Evolutionary conservation across 1,140 invertebrate species (phyloP).

Genomic region (Apis laboriosa): DNA sequence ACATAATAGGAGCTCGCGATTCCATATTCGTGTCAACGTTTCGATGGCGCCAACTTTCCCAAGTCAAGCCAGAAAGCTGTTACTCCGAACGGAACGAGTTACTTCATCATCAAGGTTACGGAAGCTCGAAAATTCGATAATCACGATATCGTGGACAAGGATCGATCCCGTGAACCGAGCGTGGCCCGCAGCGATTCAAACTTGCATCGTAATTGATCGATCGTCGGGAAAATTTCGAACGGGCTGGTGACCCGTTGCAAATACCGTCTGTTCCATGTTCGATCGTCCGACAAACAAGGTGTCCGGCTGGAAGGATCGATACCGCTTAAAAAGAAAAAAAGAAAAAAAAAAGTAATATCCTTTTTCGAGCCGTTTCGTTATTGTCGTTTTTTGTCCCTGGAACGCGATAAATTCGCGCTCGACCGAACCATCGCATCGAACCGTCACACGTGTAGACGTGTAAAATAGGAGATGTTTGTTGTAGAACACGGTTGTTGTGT

Average conservation of each 20-base stretch:
- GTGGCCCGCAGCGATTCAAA: background rate
- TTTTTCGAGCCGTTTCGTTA: background rate
- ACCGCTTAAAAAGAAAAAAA: background rate
- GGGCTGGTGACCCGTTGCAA: background rate
- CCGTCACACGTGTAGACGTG: conserved; percentile 2
- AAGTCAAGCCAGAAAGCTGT: background rate
- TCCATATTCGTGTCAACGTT: no score
- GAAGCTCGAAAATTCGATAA: background rate
- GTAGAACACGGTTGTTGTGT: background rate
- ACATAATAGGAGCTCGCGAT: no score
- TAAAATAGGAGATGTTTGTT: background rate
- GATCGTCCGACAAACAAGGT: background rate
- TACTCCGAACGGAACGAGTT: background rate
- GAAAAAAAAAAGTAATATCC: background rate
- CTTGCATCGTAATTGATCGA: background rate
- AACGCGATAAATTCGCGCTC: background rate
- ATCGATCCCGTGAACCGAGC: background rate
- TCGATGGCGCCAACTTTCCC: background rate
- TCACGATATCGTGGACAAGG: background rate
- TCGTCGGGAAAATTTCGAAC: conserved; percentile 11
- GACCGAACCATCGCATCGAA: conserved; percentile 7
- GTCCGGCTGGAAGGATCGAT: background rate
- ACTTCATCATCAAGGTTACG: background rate
- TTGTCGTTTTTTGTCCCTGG: conserved; percentile 5
- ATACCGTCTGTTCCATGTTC: background rate